These are phyloP conservation scores for Phalacrocorax carbo DNA, from an alignment of 2,113 vertebrate genomes.

Conservation along the genomic window DNA sequence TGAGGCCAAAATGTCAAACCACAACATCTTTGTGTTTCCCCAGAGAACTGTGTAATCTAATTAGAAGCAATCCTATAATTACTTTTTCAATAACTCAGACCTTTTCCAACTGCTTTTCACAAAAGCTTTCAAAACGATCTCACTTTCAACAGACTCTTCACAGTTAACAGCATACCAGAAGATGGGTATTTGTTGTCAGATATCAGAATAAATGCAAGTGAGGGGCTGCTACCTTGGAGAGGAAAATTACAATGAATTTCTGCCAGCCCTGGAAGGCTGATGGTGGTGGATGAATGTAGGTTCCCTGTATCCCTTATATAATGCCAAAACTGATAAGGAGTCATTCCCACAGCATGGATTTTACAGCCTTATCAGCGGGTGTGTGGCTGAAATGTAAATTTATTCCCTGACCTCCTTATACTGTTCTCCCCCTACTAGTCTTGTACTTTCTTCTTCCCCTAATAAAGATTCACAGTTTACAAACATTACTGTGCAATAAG, in stretches of 20 bases:
- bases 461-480: not conserved
- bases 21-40: not conserved
- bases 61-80: constrained; percentile 19
- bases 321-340: not conserved
- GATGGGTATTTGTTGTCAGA: not conserved
- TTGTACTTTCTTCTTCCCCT: not conserved
- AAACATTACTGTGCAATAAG: not conserved
- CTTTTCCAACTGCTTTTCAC: not conserved
- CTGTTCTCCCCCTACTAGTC: not conserved
- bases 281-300: not conserved
- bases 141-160: not conserved
- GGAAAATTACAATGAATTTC: not conserved
- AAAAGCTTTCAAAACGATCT: not conserved
- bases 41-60: not conserved
- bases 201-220: not conserved
- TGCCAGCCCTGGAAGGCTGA: not conserved
- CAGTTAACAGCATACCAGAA: not conserved
- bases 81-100: constrained; percentile 9
- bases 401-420: not conserved
- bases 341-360: not conserved
- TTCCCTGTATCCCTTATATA: not conserved
- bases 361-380: not conserved
- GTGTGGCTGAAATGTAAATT: not conserved
- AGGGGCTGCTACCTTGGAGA: not conserved
- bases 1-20: constrained; percentile 11